phyloP scores from a whole-genome alignment of 2,888 invertebrate species.

The Phorcus lineatus region DNA sequence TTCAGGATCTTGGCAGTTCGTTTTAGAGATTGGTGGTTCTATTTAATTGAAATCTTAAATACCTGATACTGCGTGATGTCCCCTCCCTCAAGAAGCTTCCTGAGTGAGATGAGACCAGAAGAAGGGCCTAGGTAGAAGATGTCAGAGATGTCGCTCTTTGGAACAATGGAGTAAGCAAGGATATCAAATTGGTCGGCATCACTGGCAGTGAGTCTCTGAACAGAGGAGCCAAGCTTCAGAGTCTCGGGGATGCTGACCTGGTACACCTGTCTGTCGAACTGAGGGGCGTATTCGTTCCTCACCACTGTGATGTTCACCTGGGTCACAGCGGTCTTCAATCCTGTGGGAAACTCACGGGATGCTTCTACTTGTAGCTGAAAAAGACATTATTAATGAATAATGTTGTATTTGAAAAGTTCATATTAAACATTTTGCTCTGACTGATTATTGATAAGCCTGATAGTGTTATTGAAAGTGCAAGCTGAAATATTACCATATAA shows the following conservation, averaged over 20 bases:
- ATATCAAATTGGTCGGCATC: slow-evolving; percentile 60
- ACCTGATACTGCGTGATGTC: slow-evolving; percentile 46
- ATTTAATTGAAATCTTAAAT: not conserved
- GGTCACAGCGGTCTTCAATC: slow-evolving; percentile 58
- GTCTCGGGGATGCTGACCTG: slow-evolving; percentile 55
- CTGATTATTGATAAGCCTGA: not conserved
- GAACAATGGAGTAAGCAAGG: slow-evolving; percentile 51
- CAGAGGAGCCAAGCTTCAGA: slow-evolving; percentile 50
- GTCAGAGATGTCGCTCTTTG: slow-evolving; percentile 47
- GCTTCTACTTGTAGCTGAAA: slow-evolving; percentile 61
- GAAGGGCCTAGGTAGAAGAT: slow-evolving; percentile 65
- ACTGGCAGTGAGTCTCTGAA: slow-evolving; percentile 59
- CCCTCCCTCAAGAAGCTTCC: slow-evolving; percentile 42
- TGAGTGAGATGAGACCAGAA: slow-evolving; percentile 59
- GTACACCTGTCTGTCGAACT: slow-evolving; percentile 55
- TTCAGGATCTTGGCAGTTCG: too few relatives aligned
- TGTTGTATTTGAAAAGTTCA: not conserved
- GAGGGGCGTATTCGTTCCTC: slow-evolving; percentile 62
- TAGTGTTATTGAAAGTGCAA: too few relatives aligned
- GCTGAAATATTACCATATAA: too few relatives aligned
- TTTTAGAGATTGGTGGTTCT: too few relatives aligned
- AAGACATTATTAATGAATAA: not conserved
- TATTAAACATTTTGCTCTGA: not conserved
- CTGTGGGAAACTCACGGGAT: slow-evolving; percentile 50
- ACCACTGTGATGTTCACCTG: slow-evolving; percentile 62